Percentiles rank a stretch among this genome's conserved stretches.
Evolutionary conservation across 37 sponge, comb jelly and placozoan genomes (phyloP).

Genomic region (Hexactinellida sp.): DNA sequence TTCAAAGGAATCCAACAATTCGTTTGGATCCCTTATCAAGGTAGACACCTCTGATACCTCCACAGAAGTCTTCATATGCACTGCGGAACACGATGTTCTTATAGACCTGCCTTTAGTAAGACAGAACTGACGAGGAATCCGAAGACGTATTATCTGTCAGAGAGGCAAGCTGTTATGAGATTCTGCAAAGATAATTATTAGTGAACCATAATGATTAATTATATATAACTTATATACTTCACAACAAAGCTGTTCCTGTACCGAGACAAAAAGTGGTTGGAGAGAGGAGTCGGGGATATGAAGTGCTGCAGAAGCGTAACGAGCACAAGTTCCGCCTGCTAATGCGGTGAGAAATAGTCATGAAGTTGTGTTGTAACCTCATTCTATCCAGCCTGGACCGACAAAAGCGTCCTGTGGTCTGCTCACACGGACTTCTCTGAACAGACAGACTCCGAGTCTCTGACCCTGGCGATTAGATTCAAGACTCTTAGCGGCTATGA

Average conservation of each 20-base stretch:
- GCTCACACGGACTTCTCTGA: conserved; percentile 69
- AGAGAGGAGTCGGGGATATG: conserved; percentile 52
- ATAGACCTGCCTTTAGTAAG: neutral
- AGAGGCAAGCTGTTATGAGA: no score
- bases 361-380: conserved; percentile 90
- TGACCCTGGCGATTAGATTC: conserved; percentile 46
- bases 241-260: conserved; percentile 43
- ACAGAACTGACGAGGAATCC: conserved; percentile 37
- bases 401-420: conserved; percentile 63
- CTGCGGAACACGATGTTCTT: neutral
- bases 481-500: no score
- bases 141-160: conserved; percentile 29
- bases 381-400: conserved; percentile 59
- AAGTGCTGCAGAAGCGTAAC: conserved; percentile 41
- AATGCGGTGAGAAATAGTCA: conserved; percentile 82
- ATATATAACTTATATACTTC: no score
- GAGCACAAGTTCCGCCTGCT: conserved; percentile 43
- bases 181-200: no score
- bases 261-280: conserved; percentile 38
- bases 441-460: conserved; percentile 18
- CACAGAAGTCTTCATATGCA: neutral
- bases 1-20: no score
- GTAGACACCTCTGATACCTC: neutral
- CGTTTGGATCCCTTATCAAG: no score
- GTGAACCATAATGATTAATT: no score